Evolutionary conservation across 2,113 vertebrate species (phyloP).

Genomic region (Cricetomys ansorgei): DNA sequence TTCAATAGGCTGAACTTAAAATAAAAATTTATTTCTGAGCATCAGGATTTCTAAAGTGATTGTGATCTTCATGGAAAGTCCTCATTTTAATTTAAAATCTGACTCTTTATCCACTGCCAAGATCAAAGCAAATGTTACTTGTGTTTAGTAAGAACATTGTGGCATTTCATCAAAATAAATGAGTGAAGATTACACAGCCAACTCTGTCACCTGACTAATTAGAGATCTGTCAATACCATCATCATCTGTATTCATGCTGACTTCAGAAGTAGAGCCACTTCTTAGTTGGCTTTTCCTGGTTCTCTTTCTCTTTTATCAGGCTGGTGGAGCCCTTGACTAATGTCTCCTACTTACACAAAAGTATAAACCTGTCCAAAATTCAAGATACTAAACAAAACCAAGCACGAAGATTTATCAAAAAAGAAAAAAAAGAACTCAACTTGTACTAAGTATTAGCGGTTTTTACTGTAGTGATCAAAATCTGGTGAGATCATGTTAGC

Average conservation of each 20-base stretch:
- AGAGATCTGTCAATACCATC: conserved; percentile 45
- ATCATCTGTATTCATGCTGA: conserved; percentile 53
- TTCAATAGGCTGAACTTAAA: conserved; percentile 18
- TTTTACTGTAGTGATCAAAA: conserved; percentile 50
- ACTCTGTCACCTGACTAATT: conserved; percentile 42
- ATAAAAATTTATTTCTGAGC: conserved; percentile 41
- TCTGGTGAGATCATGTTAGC: conserved; percentile 47
- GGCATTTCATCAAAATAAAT: conserved; percentile 52
- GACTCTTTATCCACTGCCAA: neutral
- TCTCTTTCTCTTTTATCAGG: neutral
- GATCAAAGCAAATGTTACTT: conserved; percentile 54
- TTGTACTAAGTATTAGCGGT: conserved; percentile 59
- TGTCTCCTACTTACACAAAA: conserved; percentile 45
- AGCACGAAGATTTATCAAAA: conserved; percentile 54
- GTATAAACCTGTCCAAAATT: conserved; percentile 34
- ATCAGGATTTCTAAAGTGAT: neutral
- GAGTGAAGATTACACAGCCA: neutral
- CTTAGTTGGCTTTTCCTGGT: neutral
- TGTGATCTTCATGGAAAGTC: conserved; percentile 13
- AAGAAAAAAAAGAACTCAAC: conserved; percentile 20
- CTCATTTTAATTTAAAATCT: conserved; percentile 30
- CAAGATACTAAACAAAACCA: conserved; percentile 64
- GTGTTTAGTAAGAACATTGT: conserved; percentile 52
- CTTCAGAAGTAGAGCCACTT: neutral
- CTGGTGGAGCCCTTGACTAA: neutral